These are phyloP conservation scores for Eulithis testata DNA, from an alignment of 2,888 invertebrate species.

Conservation along the genomic window DNA sequence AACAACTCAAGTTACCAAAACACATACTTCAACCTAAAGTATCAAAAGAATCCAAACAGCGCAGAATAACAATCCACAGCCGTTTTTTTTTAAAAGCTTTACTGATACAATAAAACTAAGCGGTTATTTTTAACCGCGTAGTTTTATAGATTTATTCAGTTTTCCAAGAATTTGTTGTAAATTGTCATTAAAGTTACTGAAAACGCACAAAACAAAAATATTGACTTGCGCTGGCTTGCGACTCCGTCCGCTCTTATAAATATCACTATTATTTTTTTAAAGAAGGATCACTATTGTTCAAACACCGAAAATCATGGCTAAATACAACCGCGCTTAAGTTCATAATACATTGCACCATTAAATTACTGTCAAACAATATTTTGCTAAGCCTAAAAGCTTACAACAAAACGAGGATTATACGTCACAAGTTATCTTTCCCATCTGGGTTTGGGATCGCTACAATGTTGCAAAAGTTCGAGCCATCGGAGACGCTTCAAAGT, in stretches of 20 bases:
- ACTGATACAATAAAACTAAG: too few species aligned
- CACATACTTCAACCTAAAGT: too few species aligned
- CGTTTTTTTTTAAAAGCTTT: too few species aligned
- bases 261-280: neutral
- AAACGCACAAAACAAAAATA: too few species aligned
- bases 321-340: neutral
- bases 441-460: conserved; percentile 4
- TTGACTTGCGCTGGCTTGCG: too few species aligned
- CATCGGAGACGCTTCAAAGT: conserved; percentile 1
- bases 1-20: neutral
- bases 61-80: too few species aligned
- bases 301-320: neutral
- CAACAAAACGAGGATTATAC: conserved; percentile 14
- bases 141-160: too few species aligned
- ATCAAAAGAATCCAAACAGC: too few species aligned
- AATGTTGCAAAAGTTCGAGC: conserved; percentile 10
- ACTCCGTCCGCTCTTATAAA: neutral
- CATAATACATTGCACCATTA: conserved; percentile 3
- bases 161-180: too few species aligned
- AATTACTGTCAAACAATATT: conserved; percentile 12
- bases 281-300: neutral
- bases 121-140: too few species aligned
- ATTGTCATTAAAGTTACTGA: too few species aligned
- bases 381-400: conserved; percentile 15
- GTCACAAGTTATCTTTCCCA: conserved; percentile 9